A percentile compares a stretch with the other conserved stretches of the same genome.
Conservation (phyloP, 2,888 invertebrate species). For the Cheilosia scutellata region DNA sequence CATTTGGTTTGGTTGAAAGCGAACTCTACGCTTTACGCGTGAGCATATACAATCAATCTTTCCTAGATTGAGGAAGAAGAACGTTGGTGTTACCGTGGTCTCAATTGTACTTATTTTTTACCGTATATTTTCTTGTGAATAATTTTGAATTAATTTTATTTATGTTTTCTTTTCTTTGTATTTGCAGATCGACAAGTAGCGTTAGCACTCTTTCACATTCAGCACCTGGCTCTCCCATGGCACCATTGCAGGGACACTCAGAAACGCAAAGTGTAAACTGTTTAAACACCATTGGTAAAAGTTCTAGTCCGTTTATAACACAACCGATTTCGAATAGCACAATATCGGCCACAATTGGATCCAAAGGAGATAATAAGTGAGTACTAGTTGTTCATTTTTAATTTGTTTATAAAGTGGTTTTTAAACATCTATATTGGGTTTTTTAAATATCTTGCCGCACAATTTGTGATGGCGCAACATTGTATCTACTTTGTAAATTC, state of each 20-base stretch:
- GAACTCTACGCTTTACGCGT: background rate
- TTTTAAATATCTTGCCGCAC: no score
- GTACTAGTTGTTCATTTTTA: slow-evolving; percentile 18
- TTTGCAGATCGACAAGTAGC: slow-evolving; percentile 82
- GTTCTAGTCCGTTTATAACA: slow-evolving; percentile 78
- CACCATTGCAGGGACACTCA: slow-evolving; percentile 82
- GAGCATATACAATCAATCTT: slow-evolving; percentile 29
- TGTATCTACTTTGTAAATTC: no score
- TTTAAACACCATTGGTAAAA: slow-evolving; percentile 79
- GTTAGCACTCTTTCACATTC: slow-evolving; percentile 80
- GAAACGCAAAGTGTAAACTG: slow-evolving; percentile 80
- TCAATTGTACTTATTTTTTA: background rate
- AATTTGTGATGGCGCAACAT: no score
- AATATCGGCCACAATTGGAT: slow-evolving; percentile 68
- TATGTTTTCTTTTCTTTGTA: slow-evolving; percentile 30
- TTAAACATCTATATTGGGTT: background rate
- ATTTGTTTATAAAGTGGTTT: background rate
- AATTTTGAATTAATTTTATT: background rate
- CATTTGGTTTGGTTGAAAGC: slow-evolving; percentile 3
- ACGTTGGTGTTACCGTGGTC: slow-evolving; percentile 7
- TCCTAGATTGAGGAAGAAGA: slow-evolving; percentile 23
- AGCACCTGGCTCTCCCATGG: slow-evolving; percentile 81
- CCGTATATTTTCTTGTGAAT: background rate
- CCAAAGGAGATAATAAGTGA: slow-evolving; percentile 69
- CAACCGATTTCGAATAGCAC: slow-evolving; percentile 68